Base-by-base conservation (phyloP, 2,797 vertebrate species). In the Hydrolagus colliei region DNA sequence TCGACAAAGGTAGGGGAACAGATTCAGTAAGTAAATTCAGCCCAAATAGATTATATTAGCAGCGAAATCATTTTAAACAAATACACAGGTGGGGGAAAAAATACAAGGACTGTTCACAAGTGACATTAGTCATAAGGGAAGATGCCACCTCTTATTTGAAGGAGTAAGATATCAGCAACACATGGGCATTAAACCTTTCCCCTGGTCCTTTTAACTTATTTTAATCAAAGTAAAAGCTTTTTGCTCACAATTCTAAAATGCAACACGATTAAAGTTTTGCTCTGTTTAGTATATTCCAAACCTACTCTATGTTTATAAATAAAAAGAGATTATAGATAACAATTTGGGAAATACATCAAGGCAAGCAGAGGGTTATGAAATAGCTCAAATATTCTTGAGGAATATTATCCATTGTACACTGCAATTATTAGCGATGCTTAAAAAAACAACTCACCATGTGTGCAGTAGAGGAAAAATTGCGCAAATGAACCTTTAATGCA, bases 401-500 rank as follows among this genome's bases (percentile, higher is more conserved):
- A 3, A 3, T 3, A 52, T 52, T 52, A 1, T 52, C 6, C 41
- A 52, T 52, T 52, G 41, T 52, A 52, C 41, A 52, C 6, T 52
- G 41, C 6, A 52, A 52, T 76, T 76, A 14, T 84, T 79, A 14
- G 41, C 2, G 5, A 80, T 86, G 86, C 84, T 82, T 35, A 85
- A 86, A 86, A 82, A 82, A 0, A 27, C 7, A 84, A 84, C 79
- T 84, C 65, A 84, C 98, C 93, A 91, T 86, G 12, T 97, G 95
- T 0, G 92, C 93, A 85, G 90, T 87, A n/a, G 91, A 89, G 9
- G 97, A 97, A 91, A 94, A 97, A 92, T 99, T 99, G 87, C 96
- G 89, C 90, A 99, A 89, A 91, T 96, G 96, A 89, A 99, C 95
- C 92, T 98, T 99, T 88, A 99, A 86, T 0, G 92, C 93, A 89